Conservation (phyloP, 2,797 vertebrate genomes). For the Lophius americanus region DNA sequence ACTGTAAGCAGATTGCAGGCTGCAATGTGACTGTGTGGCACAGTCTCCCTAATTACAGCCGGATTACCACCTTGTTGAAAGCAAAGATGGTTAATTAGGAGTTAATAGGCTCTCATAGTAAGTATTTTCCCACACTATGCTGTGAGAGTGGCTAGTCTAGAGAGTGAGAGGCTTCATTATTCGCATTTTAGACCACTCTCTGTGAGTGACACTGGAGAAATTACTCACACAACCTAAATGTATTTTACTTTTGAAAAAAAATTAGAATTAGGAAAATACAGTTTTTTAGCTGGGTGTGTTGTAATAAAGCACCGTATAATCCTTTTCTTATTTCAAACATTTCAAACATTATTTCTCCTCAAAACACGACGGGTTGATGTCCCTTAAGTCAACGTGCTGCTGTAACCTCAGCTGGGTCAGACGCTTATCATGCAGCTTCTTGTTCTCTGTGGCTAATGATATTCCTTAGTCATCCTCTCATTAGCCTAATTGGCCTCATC, state of each 20-base stretch:
- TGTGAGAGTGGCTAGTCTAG: conserved; percentile 26
- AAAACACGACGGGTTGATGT: conserved; percentile 18
- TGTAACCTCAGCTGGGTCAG: conserved; percentile 58
- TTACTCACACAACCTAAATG: too few relatives aligned
- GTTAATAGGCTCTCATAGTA: conserved; percentile 57
- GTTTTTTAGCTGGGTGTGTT: neutral
- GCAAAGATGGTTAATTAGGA: conserved; percentile 74
- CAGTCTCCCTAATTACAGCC: conserved; percentile 67
- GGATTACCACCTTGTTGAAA: conserved; percentile 76
- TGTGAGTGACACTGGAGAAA: neutral
- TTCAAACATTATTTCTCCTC: too few relatives aligned
- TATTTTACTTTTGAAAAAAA: too few relatives aligned
- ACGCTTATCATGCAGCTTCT: conserved; percentile 40
- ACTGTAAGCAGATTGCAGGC: conserved; percentile 51
- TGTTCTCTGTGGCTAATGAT: conserved; percentile 50
- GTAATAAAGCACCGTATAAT: neutral
- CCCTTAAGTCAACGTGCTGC: conserved; percentile 24
- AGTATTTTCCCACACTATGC: conserved; percentile 43
- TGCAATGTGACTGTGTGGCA: conserved; percentile 59
- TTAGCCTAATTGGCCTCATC: conserved; percentile 51
- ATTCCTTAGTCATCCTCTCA: conserved; percentile 57
- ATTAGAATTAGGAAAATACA: neutral
- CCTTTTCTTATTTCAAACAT: neutral
- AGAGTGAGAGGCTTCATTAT: conserved; percentile 41
- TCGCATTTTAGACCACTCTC: conserved; percentile 27